Conservation (phyloP, 2,888 invertebrate genomes). For the Pseudolycoriella hygida region DNA sequence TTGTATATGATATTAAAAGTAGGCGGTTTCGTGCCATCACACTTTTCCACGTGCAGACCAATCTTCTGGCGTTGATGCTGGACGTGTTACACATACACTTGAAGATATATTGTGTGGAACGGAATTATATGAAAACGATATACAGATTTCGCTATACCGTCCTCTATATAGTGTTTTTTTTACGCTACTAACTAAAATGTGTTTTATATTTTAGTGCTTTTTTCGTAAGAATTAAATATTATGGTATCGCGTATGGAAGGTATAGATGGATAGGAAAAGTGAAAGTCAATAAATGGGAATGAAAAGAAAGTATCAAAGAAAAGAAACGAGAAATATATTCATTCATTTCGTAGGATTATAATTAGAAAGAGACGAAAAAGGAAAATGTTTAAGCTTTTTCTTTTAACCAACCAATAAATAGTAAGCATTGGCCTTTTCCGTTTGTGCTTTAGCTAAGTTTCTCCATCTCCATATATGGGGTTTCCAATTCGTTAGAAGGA, state of each 20-base stretch:
- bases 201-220: neutral
- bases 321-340: neutral
- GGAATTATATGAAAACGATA: too few relatives aligned
- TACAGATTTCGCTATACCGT: too few relatives aligned
- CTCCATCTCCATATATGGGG: too few relatives aligned
- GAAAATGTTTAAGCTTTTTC: neutral
- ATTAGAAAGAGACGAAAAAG: neutral
- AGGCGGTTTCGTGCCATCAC: slow-evolving; percentile 3
- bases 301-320: slow-evolving; percentile 1
- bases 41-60: neutral
- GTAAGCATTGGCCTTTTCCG: slow-evolving; percentile 1
- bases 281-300: neutral
- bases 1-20: slow-evolving; percentile 1
- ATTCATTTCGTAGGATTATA: neutral
- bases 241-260: too few relatives aligned
- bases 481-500: too few relatives aligned
- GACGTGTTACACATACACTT: neutral
- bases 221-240: neutral
- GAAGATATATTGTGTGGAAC: too few relatives aligned
- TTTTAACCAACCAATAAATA: neutral
- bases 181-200: neutral
- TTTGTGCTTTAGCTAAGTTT: neutral
- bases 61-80: neutral
- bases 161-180: neutral
- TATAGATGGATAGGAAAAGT: neutral